phyloP scores from a whole-genome alignment of 2,888 invertebrate genomes.

The Lottia scabra region DNA sequence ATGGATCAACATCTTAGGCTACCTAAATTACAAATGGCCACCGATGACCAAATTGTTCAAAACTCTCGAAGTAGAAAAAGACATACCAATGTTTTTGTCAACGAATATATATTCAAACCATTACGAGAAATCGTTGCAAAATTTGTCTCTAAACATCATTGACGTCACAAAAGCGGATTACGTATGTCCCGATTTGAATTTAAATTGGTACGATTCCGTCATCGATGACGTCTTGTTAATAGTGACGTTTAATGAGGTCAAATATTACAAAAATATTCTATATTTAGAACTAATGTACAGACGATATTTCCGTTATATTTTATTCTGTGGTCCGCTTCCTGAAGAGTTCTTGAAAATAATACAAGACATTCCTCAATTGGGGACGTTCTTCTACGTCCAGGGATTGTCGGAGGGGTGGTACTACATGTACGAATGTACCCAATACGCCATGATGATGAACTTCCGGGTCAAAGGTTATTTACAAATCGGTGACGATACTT shows the following conservation, averaged over 20 bases:
- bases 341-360: not conserved
- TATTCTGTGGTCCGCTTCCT: not conserved
- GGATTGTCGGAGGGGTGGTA: conserved; percentile 14
- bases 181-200: not conserved
- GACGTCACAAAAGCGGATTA: not conserved
- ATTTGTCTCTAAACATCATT: not conserved
- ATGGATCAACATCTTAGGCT: not conserved
- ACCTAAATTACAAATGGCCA: not conserved
- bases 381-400: conserved; percentile 6
- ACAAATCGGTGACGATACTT: conserved; percentile 23
- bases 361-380: not conserved
- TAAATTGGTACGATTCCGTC: not conserved
- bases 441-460: conserved; percentile 16
- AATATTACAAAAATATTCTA: not conserved
- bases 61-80: not conserved
- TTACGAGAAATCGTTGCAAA: not conserved
- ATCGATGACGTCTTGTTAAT: conserved; percentile 3
- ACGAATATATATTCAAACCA: not conserved
- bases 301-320: not conserved
- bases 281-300: conserved; percentile 3
- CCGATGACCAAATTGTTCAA: not conserved
- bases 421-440: conserved; percentile 20
- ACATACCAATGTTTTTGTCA: not conserved
- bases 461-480: conserved; percentile 23
- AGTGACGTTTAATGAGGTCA: not conserved